These are phyloP conservation scores for Herpailurus yagouaroundi DNA, from an alignment of 2,113 vertebrate species.

Conservation along the genomic window DNA sequence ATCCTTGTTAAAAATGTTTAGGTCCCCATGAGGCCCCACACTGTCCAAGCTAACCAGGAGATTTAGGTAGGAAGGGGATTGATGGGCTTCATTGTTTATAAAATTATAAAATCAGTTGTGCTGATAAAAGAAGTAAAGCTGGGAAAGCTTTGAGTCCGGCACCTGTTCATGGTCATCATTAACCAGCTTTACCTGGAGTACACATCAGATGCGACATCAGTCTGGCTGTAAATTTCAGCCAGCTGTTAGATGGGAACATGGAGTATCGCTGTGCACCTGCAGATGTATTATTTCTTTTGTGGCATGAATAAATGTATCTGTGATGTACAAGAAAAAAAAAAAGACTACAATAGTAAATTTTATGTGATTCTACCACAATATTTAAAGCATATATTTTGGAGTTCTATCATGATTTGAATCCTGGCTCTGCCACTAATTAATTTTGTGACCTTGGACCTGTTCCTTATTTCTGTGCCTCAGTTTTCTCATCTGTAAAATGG, in stretches of 20 bases:
- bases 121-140: not conserved
- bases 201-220: not conserved
- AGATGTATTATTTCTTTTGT: not conserved
- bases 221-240: not conserved
- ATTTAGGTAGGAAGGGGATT: not conserved
- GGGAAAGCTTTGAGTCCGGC: not conserved
- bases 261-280: not conserved
- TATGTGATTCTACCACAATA: not conserved
- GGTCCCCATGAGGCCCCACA: not conserved
- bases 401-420: not conserved
- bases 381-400: not conserved
- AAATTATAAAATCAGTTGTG: not conserved
- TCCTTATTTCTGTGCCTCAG: not conserved
- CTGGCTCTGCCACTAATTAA: not conserved
- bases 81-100: not conserved
- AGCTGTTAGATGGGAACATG: not conserved
- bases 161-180: not conserved
- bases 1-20: not conserved
- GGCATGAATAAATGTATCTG: not conserved
- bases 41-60: not conserved
- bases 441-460: not conserved
- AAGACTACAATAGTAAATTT: not conserved
- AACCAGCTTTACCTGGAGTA: not conserved
- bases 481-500: slow-evolving; percentile 26
- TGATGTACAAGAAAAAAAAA: not conserved